phyloP scores from a whole-genome alignment of 1,140 invertebrate species.

The Zelostemma sp. region DNA sequence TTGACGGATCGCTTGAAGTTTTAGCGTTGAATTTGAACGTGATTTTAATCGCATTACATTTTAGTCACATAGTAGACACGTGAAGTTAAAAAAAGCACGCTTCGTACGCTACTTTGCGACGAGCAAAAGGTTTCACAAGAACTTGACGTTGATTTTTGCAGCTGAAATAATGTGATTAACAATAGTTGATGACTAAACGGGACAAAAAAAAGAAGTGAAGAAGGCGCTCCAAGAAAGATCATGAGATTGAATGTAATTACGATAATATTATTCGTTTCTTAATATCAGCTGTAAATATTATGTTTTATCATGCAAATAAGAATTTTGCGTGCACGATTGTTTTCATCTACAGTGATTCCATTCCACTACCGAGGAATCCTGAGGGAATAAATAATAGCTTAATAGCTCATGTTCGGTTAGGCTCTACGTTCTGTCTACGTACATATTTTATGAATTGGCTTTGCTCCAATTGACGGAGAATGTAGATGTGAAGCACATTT shows the following conservation, averaged over 20 bases:
- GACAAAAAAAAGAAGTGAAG: no score
- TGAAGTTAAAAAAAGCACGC: not conserved
- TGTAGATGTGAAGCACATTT: slow-evolving; percentile 15
- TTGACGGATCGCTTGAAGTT: slow-evolving; percentile 3
- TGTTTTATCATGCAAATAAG: no score
- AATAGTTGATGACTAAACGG: no score
- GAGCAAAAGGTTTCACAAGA: slow-evolving; percentile 20
- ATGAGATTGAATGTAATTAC: no score
- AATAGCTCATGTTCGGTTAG: slow-evolving; percentile 2
- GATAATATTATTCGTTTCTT: no score
- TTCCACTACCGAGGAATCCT: no score
- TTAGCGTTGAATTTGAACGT: not conserved
- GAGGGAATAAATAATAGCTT: slow-evolving; percentile 5
- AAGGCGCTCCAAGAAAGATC: no score
- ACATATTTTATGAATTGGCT: slow-evolving; percentile 22
- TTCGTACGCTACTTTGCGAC: slow-evolving; percentile 13
- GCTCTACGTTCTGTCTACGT: slow-evolving; percentile 2
- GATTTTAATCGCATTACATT: slow-evolving; percentile 5
- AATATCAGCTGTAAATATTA: no score
- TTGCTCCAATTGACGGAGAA: slow-evolving; percentile 9
- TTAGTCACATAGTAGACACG: not conserved
- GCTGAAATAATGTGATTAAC: no score
- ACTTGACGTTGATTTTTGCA: no score
- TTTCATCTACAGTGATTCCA: no score
- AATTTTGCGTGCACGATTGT: no score